Percentiles rank a stretch among this genome's conserved stretches.
These are phyloP conservation scores for Phoeniculus purpureus DNA, from an alignment of 2,797 vertebrate genomes.

Conservation along the genomic window DNA sequence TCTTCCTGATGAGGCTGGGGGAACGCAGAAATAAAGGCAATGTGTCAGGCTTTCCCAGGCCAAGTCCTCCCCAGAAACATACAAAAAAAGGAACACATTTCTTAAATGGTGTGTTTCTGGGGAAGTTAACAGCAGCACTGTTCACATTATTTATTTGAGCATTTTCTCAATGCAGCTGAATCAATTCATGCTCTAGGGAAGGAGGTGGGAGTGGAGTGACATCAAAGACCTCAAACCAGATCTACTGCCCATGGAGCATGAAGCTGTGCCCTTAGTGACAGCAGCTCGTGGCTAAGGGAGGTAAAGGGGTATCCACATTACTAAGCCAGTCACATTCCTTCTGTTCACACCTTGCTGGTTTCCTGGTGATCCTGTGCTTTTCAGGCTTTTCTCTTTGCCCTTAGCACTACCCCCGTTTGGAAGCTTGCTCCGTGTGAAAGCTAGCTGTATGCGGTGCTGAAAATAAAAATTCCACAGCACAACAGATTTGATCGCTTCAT, in stretches of 20 bases:
- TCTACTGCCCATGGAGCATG: neutral
- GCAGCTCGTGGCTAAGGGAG: neutral
- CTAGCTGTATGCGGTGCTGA: neutral
- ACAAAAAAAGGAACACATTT: neutral
- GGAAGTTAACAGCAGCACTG: neutral
- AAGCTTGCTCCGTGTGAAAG: neutral
- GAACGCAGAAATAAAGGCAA: neutral
- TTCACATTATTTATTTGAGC: neutral
- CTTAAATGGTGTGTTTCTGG: neutral
- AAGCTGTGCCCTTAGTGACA: neutral
- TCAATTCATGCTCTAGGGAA: neutral
- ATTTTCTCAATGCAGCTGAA: neutral
- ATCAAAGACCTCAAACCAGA: neutral
- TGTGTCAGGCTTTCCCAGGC: neutral
- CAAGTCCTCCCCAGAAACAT: neutral
- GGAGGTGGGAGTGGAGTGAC: neutral
- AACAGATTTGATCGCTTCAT: neutral
- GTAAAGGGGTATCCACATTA: neutral
- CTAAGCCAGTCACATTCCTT: neutral
- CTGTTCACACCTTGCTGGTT: neutral
- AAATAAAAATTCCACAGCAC: constrained; percentile 19
- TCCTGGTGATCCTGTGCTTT: neutral
- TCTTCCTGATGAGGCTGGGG: neutral
- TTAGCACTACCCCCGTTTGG: neutral
- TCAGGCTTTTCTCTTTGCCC: neutral